phyloP scores from a whole-genome alignment of 2,888 invertebrate species.

The Iselma pallidipennis region DNA sequence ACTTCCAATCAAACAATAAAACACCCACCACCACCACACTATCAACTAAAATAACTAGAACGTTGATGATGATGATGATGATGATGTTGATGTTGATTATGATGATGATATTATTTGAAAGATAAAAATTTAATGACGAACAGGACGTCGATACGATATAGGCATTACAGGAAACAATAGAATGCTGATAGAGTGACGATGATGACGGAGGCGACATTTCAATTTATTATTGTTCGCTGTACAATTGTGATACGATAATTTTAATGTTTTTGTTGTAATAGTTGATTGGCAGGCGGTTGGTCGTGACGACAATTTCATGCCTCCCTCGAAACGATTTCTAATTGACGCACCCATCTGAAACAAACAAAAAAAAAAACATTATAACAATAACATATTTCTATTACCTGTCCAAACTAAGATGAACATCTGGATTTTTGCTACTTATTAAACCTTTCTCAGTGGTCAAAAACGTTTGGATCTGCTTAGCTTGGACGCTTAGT shows the following conservation, averaged over 20 bases:
- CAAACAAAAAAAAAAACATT: conserved; percentile 4
- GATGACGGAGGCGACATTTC: conserved; percentile 1
- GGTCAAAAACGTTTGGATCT: not conserved
- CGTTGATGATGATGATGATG: not conserved
- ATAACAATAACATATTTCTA: not conserved
- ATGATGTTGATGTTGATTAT: not conserved
- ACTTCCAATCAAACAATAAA: conserved; percentile 10
- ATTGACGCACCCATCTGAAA: conserved; percentile 15
- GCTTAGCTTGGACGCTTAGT: not conserved
- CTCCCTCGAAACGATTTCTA: not conserved
- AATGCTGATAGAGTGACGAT: not conserved
- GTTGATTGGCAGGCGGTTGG: not conserved
- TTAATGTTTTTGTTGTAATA: not conserved
- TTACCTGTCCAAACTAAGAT: not conserved
- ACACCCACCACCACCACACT: not conserved
- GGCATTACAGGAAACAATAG: not conserved
- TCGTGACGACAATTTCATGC: not conserved
- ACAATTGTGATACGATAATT: not conserved
- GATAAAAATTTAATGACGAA: not conserved
- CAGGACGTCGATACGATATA: not conserved
- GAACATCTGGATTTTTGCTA: no score
- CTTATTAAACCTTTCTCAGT: not conserved
- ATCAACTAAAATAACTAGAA: no score
- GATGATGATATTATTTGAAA: no score
- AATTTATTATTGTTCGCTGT: not conserved